A percentile compares a stretch with the other conserved stretches of the same genome.
Conservation (phyloP, 2,797 vertebrate genomes). For the Streptopelia turtur region DNA sequence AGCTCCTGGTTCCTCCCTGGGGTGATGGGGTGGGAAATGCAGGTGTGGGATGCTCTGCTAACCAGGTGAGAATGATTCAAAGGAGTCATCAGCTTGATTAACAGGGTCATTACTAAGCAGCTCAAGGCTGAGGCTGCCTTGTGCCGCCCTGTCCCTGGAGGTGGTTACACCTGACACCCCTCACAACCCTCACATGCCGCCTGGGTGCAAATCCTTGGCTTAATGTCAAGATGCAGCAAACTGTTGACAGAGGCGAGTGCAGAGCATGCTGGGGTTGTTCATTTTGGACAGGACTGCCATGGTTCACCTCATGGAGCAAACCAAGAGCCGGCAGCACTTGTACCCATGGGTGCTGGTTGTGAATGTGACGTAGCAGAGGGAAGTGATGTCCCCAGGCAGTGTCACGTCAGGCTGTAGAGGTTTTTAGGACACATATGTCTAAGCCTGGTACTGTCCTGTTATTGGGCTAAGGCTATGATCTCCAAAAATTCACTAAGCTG, state of each 20-base stretch:
- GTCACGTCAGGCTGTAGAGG: background rate
- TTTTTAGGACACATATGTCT: background rate
- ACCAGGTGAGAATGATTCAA: background rate
- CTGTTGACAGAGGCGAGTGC: fast-evolving
- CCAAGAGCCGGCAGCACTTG: background rate
- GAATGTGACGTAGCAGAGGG: fast-evolving
- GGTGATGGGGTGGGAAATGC: background rate
- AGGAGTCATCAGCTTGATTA: background rate
- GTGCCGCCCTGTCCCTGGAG: background rate
- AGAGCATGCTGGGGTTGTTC: fast-evolving
- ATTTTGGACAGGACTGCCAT: background rate
- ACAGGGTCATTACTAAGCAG: background rate
- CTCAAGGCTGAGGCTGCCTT: background rate
- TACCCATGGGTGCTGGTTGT: background rate
- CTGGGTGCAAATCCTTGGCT: background rate
- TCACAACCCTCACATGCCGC: fast-evolving
- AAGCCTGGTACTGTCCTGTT: background rate
- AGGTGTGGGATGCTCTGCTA: background rate
- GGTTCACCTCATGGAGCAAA: background rate
- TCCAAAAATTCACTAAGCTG: background rate
- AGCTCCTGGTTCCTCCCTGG: background rate
- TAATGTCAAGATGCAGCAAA: background rate
- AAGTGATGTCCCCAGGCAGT: background rate
- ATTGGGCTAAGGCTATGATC: background rate
- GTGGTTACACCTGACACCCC: background rate